phyloP scores from a whole-genome alignment of 2,113 vertebrate species.

The Sclerurus mexicanus region DNA sequence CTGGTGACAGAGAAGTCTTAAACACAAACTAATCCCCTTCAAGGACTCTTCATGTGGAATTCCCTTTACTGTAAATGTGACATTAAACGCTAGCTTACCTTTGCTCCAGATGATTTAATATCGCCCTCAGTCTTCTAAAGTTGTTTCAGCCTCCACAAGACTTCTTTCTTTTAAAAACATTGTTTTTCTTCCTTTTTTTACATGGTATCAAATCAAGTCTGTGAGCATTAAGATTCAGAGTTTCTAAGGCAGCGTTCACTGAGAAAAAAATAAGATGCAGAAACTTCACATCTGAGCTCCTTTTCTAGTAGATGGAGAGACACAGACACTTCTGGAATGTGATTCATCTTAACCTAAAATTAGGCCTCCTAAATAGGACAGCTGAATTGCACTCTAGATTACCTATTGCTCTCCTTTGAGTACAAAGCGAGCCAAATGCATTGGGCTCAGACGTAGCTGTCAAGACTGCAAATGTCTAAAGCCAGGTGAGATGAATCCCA shows the following conservation, averaged over 20 bases:
- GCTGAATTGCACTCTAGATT: constrained; percentile 3
- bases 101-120: background rate
- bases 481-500: background rate
- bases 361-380: constrained; percentile 55
- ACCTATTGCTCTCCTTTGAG: constrained; percentile 40
- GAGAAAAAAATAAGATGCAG: constrained; percentile 16
- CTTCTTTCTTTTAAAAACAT: background rate
- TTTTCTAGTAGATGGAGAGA: constrained; percentile 11
- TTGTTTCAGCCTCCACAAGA: background rate
- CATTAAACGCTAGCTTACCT: background rate
- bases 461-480: background rate
- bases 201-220: background rate
- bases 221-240: constrained; percentile 14
- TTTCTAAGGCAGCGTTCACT: background rate
- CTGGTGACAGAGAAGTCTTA: background rate
- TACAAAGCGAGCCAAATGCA: background rate
- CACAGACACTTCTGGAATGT: constrained; percentile 41
- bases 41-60: background rate
- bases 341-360: constrained; percentile 66
- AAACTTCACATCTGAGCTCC: constrained; percentile 37
- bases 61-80: background rate
- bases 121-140: background rate
- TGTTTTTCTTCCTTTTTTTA: background rate
- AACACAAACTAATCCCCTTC: background rate
- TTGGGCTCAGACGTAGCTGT: background rate